These are phyloP conservation scores for Nomada hirtipes DNA, from an alignment of 2,888 invertebrate species.

Conservation along the genomic window DNA sequence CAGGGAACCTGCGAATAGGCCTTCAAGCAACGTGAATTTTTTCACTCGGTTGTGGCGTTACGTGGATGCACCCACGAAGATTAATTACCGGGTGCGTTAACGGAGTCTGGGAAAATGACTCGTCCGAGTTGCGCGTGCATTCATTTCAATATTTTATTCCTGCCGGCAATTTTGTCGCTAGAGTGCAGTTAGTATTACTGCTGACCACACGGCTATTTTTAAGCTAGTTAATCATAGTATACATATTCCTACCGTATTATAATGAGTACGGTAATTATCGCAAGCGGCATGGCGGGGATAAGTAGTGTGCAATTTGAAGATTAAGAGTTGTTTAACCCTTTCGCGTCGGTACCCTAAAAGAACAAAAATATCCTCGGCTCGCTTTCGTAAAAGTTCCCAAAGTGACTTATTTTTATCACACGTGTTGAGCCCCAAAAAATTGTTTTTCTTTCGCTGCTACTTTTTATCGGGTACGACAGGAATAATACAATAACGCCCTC, in stretches of 20 bases:
- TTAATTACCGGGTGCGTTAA: slow-evolving; percentile 23
- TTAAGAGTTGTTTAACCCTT: too few species aligned
- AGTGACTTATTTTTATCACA: too few species aligned
- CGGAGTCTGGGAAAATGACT: slow-evolving; percentile 25
- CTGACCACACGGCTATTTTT: slow-evolving; percentile 1
- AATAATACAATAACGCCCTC: too few species aligned
- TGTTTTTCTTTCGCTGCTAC: too few species aligned
- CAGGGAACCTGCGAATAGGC: slow-evolving; percentile 21
- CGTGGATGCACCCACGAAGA: slow-evolving; percentile 9
- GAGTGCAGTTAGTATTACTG: neutral
- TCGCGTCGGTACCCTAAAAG: too few species aligned
- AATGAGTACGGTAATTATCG: neutral
- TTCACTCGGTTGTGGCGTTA: slow-evolving; percentile 26
- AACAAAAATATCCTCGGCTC: too few species aligned
- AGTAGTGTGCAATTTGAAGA: too few species aligned
- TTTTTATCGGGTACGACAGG: too few species aligned
- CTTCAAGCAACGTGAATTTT: slow-evolving; percentile 33
- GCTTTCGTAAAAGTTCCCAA: neutral
- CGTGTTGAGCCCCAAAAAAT: neutral
- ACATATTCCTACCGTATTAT: neutral
- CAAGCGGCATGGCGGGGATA: too few species aligned
- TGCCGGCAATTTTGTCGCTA: neutral
- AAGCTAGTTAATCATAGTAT: neutral
- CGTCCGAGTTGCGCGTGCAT: neutral
- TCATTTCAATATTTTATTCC: neutral